A percentile compares a stretch with the other conserved stretches of the same genome.
Conservation (phyloP, 2,113 vertebrate genomes). For the Microcebus griseorufus region DNA sequence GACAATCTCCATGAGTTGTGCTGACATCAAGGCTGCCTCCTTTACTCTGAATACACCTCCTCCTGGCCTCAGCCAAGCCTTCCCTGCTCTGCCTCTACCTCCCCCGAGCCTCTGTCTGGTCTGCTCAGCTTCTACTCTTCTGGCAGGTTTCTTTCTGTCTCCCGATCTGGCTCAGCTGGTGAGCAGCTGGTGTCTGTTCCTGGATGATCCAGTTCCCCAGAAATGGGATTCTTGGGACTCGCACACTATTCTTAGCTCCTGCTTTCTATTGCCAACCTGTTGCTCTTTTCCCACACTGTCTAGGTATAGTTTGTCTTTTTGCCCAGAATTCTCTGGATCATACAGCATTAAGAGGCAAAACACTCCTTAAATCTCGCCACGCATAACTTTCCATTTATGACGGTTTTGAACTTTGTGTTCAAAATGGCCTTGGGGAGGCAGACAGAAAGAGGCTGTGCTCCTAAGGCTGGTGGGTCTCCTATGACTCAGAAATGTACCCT, state of each 20-base stretch:
- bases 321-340: neutral
- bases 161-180: neutral
- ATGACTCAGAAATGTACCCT: neutral
- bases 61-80: neutral
- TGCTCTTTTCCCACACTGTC: neutral
- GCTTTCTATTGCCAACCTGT: neutral
- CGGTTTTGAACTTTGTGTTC: neutral
- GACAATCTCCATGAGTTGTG: fast-evolving
- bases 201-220: neutral
- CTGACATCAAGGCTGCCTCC: neutral
- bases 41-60: neutral
- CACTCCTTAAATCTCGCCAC: neutral
- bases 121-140: neutral
- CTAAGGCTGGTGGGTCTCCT: neutral
- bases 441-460: neutral
- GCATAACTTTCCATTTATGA: neutral
- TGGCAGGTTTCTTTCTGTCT: neutral
- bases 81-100: neutral
- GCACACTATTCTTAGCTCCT: neutral
- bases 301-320: neutral
- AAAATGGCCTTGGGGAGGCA: neutral
- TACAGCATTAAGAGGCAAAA: neutral
- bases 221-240: neutral
- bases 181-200: neutral
- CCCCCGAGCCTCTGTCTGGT: neutral